Conservation (phyloP, 2,113 vertebrate genomes). For the Pterocles orientalis region DNA sequence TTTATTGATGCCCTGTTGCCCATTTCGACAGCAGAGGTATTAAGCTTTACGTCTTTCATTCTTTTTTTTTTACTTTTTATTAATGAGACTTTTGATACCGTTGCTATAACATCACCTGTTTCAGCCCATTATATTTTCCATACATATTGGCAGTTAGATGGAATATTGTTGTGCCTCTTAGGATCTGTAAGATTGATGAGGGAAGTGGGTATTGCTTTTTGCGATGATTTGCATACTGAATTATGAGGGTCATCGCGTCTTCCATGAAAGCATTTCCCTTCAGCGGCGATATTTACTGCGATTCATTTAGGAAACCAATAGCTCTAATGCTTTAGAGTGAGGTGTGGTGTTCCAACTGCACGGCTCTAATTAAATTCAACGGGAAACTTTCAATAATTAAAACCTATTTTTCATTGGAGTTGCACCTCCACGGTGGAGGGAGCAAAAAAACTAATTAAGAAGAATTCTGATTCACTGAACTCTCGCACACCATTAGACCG, state of each 20-base stretch:
- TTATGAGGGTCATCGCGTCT: not conserved
- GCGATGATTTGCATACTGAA: not conserved
- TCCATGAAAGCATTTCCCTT: not conserved
- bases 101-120: not conserved
- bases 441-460: not conserved
- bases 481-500: not conserved
- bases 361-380: conserved; percentile 4
- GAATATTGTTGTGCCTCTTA: not conserved
- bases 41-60: not conserved
- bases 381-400: conserved; percentile 7
- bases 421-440: not conserved
- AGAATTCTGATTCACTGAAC: not conserved
- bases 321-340: not conserved
- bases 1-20: not conserved
- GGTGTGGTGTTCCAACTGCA: not conserved
- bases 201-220: not conserved
- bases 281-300: not conserved
- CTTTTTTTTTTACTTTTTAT: not conserved
- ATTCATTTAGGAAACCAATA: not conserved
- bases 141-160: not conserved
- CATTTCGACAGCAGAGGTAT: not conserved
- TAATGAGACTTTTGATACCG: not conserved
- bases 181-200: not conserved
- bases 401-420: not conserved
- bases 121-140: not conserved